Evolutionary conservation across 2,113 vertebrate species (phyloP), one percentile per base, ranked within the genome.

Genomic region (Pelodiscus sinensis): DNA sequence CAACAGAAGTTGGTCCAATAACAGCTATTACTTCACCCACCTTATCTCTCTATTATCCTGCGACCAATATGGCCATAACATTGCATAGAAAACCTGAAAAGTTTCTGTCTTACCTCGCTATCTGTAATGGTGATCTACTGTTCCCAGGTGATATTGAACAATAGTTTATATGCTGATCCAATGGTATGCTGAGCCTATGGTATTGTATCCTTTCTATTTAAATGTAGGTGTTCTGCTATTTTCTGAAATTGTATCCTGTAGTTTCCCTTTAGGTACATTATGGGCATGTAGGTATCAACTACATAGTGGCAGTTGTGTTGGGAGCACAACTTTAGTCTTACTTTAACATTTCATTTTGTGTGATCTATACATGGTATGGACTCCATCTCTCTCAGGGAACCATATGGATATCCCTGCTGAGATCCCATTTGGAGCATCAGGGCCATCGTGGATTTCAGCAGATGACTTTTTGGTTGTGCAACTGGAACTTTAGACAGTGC

Each of bases 91-190:
- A 84, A 79, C 82, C 92, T 78, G 81, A 85, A 50, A 83, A 84
- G 83, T 55, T 94, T 96, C 62, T 94, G 93, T 88, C 88, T 95
- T 91, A 89, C 87, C 84, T 92, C 80, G 58, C 85, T 52, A 75
- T 91, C 94, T 92, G 91, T 84, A 65, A 83, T 80, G 83, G 54
- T 73, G 81, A 55, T 85, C 31, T 88, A 29, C 88, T 78, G 93
- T 91, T 65, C 44, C 18, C n/a, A 73, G 65, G 78, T 35, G 2
- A 13, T 18, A 81, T 8, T 29, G 38, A 65, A 84, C n/a, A 19
- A 50, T 87, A 56, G 65, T 94, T 84, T 82, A 51, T 83, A 13
- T 27, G 11, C 38, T 77, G 11, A 25, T 44, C 50, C 38, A 50
- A 24, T 77, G 60, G 71, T 83, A 13, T 27, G 11, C 38, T 77